These are phyloP conservation scores for Hycleus cichorii DNA, from an alignment of 1,140 invertebrate species.

Conservation along the genomic window DNA sequence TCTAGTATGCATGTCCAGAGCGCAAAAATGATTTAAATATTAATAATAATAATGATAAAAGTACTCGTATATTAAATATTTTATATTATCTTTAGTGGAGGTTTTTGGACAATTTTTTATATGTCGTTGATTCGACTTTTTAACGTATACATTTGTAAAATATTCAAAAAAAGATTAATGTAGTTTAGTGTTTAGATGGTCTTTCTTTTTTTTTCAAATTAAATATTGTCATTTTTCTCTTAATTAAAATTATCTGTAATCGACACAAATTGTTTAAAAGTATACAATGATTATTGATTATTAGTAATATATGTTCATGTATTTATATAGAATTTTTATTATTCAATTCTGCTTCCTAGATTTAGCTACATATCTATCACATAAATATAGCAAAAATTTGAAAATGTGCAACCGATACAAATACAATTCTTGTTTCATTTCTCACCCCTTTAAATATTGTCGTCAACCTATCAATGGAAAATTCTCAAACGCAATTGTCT, in stretches of 20 bases:
- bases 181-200: conserved; percentile 23
- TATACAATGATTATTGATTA: conserved; percentile 8
- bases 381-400: background rate
- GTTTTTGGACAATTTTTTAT: conserved; percentile 33
- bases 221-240: background rate
- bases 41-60: conserved; percentile 21
- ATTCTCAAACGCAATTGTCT: too few species aligned
- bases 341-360: conserved; percentile 12
- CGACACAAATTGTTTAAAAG: conserved; percentile 12
- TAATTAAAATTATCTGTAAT: background rate
- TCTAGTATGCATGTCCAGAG: conserved; percentile 23
- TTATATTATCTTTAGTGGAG: conserved; percentile 32
- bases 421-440: too few species aligned
- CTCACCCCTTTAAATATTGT: too few species aligned
- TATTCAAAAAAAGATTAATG: conserved; percentile 23
- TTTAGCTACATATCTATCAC: conserved; percentile 21
- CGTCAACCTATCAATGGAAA: too few species aligned
- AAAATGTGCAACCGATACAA: too few species aligned
- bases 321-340: conserved; percentile 18
- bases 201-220: conserved; percentile 7
- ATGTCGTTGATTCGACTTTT: conserved; percentile 33
- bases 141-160: conserved; percentile 38
- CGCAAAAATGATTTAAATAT: conserved; percentile 23
- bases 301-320: conserved; percentile 3
- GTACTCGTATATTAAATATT: conserved; percentile 33